These are phyloP conservation scores for Noctua janthe DNA, from an alignment of 2,888 invertebrate species.

Conservation along the genomic window DNA sequence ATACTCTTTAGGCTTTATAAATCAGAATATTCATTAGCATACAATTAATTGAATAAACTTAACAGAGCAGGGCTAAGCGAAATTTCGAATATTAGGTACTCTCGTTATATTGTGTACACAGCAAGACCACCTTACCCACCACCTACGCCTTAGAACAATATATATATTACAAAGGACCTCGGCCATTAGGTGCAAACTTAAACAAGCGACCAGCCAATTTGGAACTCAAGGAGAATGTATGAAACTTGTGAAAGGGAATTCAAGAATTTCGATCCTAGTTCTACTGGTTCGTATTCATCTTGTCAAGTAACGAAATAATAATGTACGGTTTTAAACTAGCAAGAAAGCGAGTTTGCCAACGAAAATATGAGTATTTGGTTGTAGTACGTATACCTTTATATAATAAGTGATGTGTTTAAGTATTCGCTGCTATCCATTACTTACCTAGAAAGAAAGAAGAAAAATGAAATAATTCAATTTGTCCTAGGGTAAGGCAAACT, in stretches of 20 bases:
- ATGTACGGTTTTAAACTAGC: not conserved
- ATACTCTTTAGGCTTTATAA: not conserved
- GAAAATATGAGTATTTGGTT: not conserved
- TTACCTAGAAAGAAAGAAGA: not conserved
- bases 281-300: constrained; percentile 1
- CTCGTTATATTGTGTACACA: constrained; percentile 5
- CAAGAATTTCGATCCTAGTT: not conserved
- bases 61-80: not conserved
- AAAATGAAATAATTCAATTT: not conserved
- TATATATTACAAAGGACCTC: constrained; percentile 12
- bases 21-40: constrained; percentile 2
- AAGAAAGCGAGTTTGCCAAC: not conserved
- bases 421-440: not conserved
- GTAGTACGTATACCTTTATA: not conserved
- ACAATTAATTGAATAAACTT: constrained; percentile 12
- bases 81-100: not conserved
- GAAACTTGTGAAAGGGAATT: constrained; percentile 12
- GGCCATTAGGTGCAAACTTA: constrained; percentile 9
- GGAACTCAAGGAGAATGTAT: not conserved
- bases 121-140: not conserved
- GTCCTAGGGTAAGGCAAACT: not conserved
- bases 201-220: constrained; percentile 25
- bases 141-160: constrained; percentile 36
- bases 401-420: not conserved
- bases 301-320: not conserved